Evolutionary conservation across 2,888 invertebrate genomes (phyloP).

Genomic region (Syrista parreyssii): DNA sequence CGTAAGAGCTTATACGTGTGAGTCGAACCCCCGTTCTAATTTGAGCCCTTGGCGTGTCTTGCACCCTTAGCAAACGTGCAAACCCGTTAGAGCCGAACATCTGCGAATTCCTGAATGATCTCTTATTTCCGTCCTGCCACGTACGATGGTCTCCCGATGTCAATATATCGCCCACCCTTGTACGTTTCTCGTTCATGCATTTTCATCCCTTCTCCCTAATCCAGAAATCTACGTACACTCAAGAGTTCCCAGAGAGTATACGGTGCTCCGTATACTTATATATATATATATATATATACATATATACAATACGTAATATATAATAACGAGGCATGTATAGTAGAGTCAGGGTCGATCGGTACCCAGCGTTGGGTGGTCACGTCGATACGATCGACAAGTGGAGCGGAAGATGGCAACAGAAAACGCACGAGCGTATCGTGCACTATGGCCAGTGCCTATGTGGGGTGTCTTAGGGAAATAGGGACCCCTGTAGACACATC

Average conservation of each 20-base stretch:
- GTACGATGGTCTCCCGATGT: neutral
- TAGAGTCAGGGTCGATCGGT: constrained; percentile 25
- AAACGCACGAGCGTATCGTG: constrained; percentile 12
- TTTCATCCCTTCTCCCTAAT: neutral
- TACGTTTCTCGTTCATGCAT: neutral
- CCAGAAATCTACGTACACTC: neutral
- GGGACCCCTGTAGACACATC: constrained; percentile 25
- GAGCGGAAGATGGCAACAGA: constrained; percentile 39
- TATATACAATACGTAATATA: too few relatives aligned
- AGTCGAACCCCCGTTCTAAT: neutral
- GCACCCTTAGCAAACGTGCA: too few relatives aligned
- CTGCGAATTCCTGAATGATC: neutral
- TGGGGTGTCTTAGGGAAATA: constrained; percentile 28
- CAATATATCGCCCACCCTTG: neutral
- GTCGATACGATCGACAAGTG: constrained; percentile 55
- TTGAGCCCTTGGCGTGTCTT: neutral
- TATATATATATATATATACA: neutral
- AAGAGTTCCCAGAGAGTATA: neutral
- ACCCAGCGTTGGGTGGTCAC: constrained; percentile 58
- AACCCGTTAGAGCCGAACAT: neutral
- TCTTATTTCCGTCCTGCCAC: neutral
- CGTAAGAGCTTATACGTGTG: neutral
- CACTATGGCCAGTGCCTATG: constrained; percentile 14
- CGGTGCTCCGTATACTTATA: neutral
- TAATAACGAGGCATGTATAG: neutral